Base-by-base conservation (phyloP, 2,888 invertebrate genomes). In the Xylophagus ater region DNA sequence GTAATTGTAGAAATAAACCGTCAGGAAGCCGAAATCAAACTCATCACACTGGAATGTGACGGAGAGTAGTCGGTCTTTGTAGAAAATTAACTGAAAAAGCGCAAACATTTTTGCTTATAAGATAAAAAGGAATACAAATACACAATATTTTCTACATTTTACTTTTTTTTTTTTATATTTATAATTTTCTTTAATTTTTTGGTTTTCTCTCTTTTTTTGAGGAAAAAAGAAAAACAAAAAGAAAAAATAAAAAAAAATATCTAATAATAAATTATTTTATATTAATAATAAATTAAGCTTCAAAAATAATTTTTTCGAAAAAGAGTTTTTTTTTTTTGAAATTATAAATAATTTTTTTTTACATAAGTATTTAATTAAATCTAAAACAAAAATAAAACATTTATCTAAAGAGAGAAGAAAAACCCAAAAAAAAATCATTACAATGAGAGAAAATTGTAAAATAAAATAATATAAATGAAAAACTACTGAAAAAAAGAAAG, bases 41-140 rank as follows among this genome's bases (percentile, higher is more conserved):
- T 57, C 58, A 71, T 67, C 62, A 73, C 62, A 54, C 73, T 72
- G 85, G 85, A 66, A 87, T 87, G 82, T 87, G 86, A 87, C 86
- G 85, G 84, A 85, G 84, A 81, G 78, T 86, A 72, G 74, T 82
- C 68, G 83, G 84, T 73, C 79, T 86, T 70, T 87, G 81, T 72
- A 83, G 81, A 73, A 86, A 85, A 77, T 76, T 87, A 71, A 78
- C 82, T 70, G 85, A 85, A 71, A 85, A 82, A 71, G 79, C 83
- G 71, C 84, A 84, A 72, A 81, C 79, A 69, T 84, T 84, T 82
- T 84, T 85, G 82, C 80, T 81, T 68, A 76, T 82, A 69, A 81
- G 82, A 74, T 81, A 83, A 58, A 55, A 36, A 44, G 32, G 41
- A 46, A 48, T 41, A 41, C 32, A 53, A 54, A 51, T 49, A 56